These are phyloP conservation scores for Sesia bembeciformis DNA, from an alignment of 2,888 invertebrate genomes.

Conservation along the genomic window DNA sequence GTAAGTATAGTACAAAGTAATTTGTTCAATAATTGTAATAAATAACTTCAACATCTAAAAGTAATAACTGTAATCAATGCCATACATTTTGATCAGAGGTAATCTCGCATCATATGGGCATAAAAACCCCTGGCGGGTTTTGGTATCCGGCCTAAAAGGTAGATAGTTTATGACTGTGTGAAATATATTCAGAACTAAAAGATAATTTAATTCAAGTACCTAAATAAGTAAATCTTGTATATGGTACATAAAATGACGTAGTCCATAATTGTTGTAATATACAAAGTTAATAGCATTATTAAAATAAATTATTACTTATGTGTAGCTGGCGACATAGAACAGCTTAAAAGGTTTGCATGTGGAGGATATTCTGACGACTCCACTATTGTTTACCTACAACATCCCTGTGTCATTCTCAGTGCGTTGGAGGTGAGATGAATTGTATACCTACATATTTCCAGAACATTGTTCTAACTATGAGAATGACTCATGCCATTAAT, in stretches of 20 bases:
- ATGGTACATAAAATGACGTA: no score
- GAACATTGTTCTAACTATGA: background rate
- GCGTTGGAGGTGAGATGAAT: slow-evolving; percentile 80
- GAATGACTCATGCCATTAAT: background rate
- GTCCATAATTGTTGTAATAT: no score
- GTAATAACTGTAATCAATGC: slow-evolving; percentile 78
- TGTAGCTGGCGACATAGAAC: slow-evolving; percentile 85
- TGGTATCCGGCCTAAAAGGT: slow-evolving; percentile 91
- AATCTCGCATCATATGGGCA: slow-evolving; percentile 91
- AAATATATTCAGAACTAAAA: no score
- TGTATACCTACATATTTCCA: background rate
- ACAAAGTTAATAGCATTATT: background rate
- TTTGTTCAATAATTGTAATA: background rate
- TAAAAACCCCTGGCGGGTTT: slow-evolving; percentile 90
- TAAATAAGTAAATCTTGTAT: no score
- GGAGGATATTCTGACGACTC: slow-evolving; percentile 90
- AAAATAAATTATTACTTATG: slow-evolving; percentile 13
- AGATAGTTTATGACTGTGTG: slow-evolving; percentile 15
- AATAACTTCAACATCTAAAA: background rate
- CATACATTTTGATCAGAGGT: slow-evolving; percentile 92
- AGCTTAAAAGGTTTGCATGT: slow-evolving; percentile 86
- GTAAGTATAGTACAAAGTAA: no score
- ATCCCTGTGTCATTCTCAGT: slow-evolving; percentile 90
- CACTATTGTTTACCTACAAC: slow-evolving; percentile 89
- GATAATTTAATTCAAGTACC: no score